These are phyloP conservation scores for Zootermopsis nevadensis DNA, from an alignment of 2,888 invertebrate species.

Conservation along the genomic window DNA sequence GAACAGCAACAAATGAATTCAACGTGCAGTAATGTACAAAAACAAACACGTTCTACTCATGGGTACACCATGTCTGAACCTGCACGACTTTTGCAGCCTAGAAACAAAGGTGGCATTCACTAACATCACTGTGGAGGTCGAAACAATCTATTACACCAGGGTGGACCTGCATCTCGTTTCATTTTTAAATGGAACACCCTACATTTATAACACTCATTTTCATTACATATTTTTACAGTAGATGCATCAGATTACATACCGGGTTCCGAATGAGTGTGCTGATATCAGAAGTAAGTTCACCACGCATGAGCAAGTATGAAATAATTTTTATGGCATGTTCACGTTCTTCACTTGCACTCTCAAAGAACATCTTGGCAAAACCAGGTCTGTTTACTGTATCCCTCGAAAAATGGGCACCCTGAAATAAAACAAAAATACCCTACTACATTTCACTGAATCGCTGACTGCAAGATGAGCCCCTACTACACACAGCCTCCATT, in stretches of 20 bases:
- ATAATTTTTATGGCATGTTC: conserved; percentile 90
- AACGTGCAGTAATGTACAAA: too few species aligned
- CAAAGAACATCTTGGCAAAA: conserved; percentile 87
- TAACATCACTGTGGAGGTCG: too few species aligned
- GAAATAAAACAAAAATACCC: conserved; percentile 41
- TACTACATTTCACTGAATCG: too few species aligned
- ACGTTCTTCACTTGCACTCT: conserved; percentile 86
- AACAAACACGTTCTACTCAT: too few species aligned
- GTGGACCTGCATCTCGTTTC: not conserved
- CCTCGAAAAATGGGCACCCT: conserved; percentile 83
- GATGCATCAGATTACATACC: conserved; percentile 56
- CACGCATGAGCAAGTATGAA: conserved; percentile 88
- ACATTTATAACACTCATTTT: not conserved
- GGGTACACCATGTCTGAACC: too few species aligned
- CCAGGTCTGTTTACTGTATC: conserved; percentile 86
- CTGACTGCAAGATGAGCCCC: too few species aligned
- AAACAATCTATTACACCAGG: too few species aligned
- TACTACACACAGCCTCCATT: too few species aligned
- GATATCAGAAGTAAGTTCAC: conserved; percentile 75
- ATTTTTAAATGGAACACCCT: not conserved
- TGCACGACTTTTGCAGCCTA: too few species aligned
- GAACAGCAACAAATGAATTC: too few species aligned
- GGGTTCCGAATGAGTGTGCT: conserved; percentile 68
- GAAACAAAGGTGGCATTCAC: too few species aligned
- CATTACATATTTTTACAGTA: not conserved